A percentile compares a stretch with the other conserved stretches of the same genome.
Conservation (phyloP, 2,888 invertebrate species). For the Philopedon plagiatum region DNA sequence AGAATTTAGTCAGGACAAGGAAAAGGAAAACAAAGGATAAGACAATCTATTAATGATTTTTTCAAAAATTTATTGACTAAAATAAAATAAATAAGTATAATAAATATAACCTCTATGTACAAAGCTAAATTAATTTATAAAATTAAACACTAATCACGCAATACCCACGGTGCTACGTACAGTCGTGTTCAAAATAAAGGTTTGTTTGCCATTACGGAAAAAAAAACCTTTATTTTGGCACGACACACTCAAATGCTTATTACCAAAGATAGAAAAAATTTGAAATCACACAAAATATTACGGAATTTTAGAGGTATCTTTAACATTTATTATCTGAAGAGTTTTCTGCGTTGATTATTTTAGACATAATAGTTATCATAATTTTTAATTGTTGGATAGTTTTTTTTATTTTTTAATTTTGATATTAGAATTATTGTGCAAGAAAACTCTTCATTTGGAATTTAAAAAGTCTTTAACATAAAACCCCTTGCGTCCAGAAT, state of each 20-base stretch:
- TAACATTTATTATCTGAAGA: background rate
- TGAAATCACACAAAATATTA: background rate
- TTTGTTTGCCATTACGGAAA: too few species aligned
- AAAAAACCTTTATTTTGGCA: too few species aligned
- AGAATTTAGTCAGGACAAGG: too few species aligned
- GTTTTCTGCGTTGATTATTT: background rate
- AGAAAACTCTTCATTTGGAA: background rate
- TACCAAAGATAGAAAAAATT: background rate
- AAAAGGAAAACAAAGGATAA: background rate
- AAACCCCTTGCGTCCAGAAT: background rate
- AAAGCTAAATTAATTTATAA: conserved; percentile 21
- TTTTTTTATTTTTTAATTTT: background rate
- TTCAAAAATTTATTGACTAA: conserved; percentile 32
- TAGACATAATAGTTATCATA: background rate
- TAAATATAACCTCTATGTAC: conserved; percentile 47
- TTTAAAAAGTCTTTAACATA: background rate
- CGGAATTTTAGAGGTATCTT: background rate
- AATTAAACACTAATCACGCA: conserved; percentile 10
- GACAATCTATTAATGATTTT: background rate
- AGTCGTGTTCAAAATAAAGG: background rate
- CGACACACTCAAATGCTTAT: too few species aligned
- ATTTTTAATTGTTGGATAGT: background rate
- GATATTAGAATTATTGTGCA: background rate
- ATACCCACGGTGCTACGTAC: too few species aligned
- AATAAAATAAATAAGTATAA: conserved; percentile 43